Percentiles rank a stretch among this genome's conserved stretches.
Evolutionary conservation across 2,888 invertebrate genomes (phyloP).

Genomic region (Odontomyia ornata): DNA sequence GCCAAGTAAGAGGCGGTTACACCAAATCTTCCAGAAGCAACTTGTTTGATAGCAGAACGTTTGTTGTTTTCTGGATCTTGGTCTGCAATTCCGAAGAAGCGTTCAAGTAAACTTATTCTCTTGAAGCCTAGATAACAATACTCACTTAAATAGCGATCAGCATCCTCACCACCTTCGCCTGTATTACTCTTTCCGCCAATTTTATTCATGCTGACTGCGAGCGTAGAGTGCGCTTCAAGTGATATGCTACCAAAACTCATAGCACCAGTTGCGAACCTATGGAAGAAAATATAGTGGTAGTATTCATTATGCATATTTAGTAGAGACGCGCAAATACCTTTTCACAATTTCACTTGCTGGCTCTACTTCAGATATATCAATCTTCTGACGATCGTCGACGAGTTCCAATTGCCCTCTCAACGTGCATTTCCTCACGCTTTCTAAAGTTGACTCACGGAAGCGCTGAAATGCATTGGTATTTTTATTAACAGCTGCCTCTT

Average conservation of each 20-base stretch:
- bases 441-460: conserved; percentile 85
- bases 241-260: conserved; percentile 99
- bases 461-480: conserved; percentile 84
- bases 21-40: conserved; percentile 97
- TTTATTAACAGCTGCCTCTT: conserved; percentile 89
- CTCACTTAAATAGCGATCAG: conserved; percentile 76
- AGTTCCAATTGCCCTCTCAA: conserved; percentile 93
- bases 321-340: conserved; percentile 67
- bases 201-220: conserved; percentile 97
- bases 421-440: conserved; percentile 85
- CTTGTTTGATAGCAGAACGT: conserved; percentile 97
- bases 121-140: conserved; percentile 25
- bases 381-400: conserved; percentile 77
- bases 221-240: conserved; percentile 91
- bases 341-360: conserved; percentile 95
- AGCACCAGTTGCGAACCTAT: conserved; percentile 73
- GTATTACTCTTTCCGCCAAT: conserved; percentile 98
- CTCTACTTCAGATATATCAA: conserved; percentile 90
- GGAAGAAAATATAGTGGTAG: background rate
- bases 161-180: conserved; percentile 94
- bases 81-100: conserved; percentile 57
- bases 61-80: conserved; percentile 83
- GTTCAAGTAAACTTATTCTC: background rate
- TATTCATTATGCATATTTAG: background rate
- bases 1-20: conserved; percentile 97